Conservation (phyloP, 92 coral and sea anemone species). For the Bergia puertoricense region DNA sequence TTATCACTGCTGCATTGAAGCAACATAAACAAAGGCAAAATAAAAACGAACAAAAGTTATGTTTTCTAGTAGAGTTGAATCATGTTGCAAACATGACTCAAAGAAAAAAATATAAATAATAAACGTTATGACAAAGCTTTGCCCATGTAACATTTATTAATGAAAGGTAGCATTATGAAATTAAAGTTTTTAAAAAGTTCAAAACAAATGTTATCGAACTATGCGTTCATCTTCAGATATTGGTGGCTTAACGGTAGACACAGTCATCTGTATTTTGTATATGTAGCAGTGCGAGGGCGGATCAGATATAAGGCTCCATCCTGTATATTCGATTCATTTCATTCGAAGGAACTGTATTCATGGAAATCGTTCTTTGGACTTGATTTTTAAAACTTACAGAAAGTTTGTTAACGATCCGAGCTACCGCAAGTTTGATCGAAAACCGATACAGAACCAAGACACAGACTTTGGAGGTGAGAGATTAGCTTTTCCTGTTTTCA, state of each 20-base stretch:
- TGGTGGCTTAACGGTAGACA: conserved; percentile 19
- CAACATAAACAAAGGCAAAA: conserved; percentile 14
- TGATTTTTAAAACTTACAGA: not conserved
- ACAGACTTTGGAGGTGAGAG: conserved; percentile 29
- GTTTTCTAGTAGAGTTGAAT: conserved; percentile 16
- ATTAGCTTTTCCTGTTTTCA: not conserved
- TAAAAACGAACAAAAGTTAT: conserved; percentile 32
- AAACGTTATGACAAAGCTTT: no score
- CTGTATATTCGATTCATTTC: not conserved
- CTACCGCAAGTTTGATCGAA: not conserved
- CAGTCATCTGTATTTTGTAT: conserved; percentile 43
- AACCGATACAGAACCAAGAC: conserved; percentile 10
- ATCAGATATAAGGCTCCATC: conserved; percentile 14
- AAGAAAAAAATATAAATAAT: conserved; percentile 39
- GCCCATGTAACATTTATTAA: no score
- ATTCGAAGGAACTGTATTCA: not conserved
- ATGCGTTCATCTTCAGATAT: no score
- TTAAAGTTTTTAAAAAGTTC: no score
- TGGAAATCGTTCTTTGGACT: not conserved
- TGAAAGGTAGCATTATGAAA: no score
- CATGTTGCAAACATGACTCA: conserved; percentile 43
- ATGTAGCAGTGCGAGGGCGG: conserved; percentile 30
- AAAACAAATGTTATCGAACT: no score
- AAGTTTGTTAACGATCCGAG: not conserved
- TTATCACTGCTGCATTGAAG: no score